phyloP scores from a whole-genome alignment of 2,797 vertebrate species.

The Thunnus albacares region DNA sequence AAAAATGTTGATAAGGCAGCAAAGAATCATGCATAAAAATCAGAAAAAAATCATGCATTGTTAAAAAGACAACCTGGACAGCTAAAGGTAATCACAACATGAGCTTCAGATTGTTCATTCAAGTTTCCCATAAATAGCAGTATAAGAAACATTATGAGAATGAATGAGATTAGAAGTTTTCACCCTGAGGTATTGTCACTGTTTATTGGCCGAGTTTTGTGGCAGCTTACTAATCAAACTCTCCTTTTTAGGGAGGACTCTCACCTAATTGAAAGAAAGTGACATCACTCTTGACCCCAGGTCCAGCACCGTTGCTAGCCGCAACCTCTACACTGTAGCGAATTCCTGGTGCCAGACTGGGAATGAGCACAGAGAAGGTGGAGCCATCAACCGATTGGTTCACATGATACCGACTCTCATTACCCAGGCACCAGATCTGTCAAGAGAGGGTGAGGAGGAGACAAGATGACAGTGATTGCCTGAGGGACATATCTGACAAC shows the following conservation, averaged over 20 bases:
- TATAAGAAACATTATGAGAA: neutral
- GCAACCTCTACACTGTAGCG: conserved; percentile 96
- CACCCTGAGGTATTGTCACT: neutral
- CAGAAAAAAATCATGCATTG: too few species aligned
- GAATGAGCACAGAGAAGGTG: conserved; percentile 92
- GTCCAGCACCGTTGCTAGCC: conserved; percentile 93
- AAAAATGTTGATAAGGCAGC: neutral
- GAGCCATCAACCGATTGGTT: conserved; percentile 96
- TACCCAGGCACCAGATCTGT: conserved; percentile 98
- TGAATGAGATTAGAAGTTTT: neutral
- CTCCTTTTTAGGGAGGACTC: conserved; percentile 34
- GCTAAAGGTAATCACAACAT: neutral
- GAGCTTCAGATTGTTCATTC: neutral
- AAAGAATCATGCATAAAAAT: neutral
- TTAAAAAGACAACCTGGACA: neutral
- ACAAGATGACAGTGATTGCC: conserved; percentile 47
- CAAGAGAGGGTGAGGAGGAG: conserved; percentile 35
- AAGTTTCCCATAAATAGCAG: neutral
- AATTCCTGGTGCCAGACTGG: conserved; percentile 92
- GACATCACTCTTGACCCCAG: conserved; percentile 93
- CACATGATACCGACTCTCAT: conserved; percentile 96
- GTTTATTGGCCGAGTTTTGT: neutral
- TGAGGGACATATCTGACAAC: conserved; percentile 38
- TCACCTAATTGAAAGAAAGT: conserved; percentile 96
- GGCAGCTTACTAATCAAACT: neutral